Evolutionary conservation across 2,888 invertebrate genomes (phyloP).

Genomic region (Loripinus fragilis): DNA sequence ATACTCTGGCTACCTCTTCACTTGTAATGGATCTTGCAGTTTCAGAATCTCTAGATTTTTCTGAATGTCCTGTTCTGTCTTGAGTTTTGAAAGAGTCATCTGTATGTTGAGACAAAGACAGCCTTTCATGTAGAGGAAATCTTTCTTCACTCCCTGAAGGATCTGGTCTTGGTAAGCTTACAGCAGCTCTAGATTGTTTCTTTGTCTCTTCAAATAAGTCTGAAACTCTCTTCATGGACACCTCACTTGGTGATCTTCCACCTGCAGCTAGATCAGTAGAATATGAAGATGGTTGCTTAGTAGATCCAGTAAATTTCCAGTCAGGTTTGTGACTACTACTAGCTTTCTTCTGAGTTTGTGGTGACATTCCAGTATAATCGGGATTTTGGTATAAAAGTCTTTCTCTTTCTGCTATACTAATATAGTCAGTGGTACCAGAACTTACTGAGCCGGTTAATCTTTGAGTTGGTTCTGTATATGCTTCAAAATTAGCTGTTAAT

Average conservation of each 20-base stretch:
- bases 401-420: conserved; percentile 60
- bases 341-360: not conserved
- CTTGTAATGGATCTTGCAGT: conserved; percentile 61
- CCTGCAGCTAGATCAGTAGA: not conserved
- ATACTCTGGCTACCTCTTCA: conserved; percentile 66
- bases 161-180: conserved; percentile 55
- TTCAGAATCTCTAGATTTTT: conserved; percentile 52
- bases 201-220: conserved; percentile 63
- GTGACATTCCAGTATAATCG: conserved; percentile 9
- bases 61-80: conserved; percentile 14
- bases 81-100: conserved; percentile 47
- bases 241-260: conserved; percentile 54
- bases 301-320: not conserved
- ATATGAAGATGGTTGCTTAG: not conserved
- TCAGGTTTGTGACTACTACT: not conserved
- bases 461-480: conserved; percentile 27
- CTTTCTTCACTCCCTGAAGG: conserved; percentile 61
- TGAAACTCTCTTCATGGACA: conserved; percentile 63
- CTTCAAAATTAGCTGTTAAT: conserved; percentile 48
- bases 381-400: conserved; percentile 51
- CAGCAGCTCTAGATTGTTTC: conserved; percentile 52
- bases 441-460: conserved; percentile 19
- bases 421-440: conserved; percentile 35
- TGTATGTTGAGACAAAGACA: conserved; percentile 38
- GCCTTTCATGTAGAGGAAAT: conserved; percentile 51